Percentiles rank a stretch among this genome's conserved stretches.
Evolutionary conservation across 2,888 invertebrate species (phyloP).

Genomic region (Dinocampus coccinellae): DNA sequence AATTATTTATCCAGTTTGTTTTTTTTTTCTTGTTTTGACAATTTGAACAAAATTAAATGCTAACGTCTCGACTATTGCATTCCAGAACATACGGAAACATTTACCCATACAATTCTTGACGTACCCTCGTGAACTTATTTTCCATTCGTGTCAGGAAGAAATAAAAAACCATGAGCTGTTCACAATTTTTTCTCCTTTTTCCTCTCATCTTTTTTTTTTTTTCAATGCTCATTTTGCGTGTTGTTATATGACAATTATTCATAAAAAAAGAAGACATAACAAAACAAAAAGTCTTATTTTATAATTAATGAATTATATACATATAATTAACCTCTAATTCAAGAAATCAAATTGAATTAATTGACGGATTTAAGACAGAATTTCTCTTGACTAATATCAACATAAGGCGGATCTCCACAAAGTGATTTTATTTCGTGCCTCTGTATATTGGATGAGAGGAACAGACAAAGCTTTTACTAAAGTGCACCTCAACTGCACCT

Average conservation of each 20-base stretch:
- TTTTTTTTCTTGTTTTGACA: too few relatives aligned
- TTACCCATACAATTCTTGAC: background rate
- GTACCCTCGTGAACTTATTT: background rate
- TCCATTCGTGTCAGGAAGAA: background rate
- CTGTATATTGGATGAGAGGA: background rate
- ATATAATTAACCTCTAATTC: too few relatives aligned
- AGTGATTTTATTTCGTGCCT: slow-evolving; percentile 5
- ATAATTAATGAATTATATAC: too few relatives aligned
- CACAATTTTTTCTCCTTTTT: background rate
- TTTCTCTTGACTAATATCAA: background rate
- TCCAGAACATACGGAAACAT: background rate
- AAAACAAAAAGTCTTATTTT: too few relatives aligned
- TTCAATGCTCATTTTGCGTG: background rate
- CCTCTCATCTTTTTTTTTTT: background rate
- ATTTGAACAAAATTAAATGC: background rate
- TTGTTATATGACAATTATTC: background rate
- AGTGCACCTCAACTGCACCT: slow-evolving; percentile 5
- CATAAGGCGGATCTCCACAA: slow-evolving; percentile 13
- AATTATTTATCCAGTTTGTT: too few relatives aligned
- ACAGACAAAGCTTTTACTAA: background rate
- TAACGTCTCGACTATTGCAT: background rate
- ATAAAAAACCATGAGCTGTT: background rate
- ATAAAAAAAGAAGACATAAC: too few relatives aligned
- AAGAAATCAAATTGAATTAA: background rate
- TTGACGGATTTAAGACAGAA: background rate